Conservation (phyloP, 2,888 invertebrate genomes). For the Morinoia aosen region DNA sequence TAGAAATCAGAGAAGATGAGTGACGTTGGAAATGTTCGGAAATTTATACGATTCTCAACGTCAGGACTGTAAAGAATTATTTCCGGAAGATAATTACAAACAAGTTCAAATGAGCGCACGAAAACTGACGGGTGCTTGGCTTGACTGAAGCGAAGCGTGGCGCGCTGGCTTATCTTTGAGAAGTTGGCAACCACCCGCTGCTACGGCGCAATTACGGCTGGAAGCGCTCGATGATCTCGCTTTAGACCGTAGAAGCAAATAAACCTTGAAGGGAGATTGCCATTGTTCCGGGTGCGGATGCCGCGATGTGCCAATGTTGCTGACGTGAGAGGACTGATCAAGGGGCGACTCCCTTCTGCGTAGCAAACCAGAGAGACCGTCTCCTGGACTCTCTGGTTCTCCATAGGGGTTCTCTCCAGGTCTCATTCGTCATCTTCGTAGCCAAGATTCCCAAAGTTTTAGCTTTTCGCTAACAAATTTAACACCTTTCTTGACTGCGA, state of each 20-base stretch:
- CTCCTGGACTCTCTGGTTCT: no score
- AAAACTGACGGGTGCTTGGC: background rate
- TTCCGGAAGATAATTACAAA: background rate
- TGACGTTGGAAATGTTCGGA: background rate
- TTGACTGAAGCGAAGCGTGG: background rate
- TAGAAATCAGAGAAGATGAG: background rate
- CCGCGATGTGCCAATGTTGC: background rate
- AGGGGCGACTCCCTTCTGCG: background rate
- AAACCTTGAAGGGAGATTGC: background rate
- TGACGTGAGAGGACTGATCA: background rate
- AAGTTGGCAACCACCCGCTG: background rate
- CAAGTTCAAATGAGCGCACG: background rate
- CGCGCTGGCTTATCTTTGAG: background rate
- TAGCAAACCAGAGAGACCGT: background rate
- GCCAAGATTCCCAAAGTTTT: no score
- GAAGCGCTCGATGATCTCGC: background rate
- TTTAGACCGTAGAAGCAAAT: background rate
- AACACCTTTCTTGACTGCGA: no score
- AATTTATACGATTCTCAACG: background rate
- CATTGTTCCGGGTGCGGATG: background rate
- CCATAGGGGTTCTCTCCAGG: no score
- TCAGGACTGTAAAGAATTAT: background rate
- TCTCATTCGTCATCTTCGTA: no score
- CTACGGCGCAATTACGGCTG: background rate
- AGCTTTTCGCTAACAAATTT: no score